phyloP scores from a whole-genome alignment of 2,888 invertebrate genomes.

The Luperina nickerlii region DNA sequence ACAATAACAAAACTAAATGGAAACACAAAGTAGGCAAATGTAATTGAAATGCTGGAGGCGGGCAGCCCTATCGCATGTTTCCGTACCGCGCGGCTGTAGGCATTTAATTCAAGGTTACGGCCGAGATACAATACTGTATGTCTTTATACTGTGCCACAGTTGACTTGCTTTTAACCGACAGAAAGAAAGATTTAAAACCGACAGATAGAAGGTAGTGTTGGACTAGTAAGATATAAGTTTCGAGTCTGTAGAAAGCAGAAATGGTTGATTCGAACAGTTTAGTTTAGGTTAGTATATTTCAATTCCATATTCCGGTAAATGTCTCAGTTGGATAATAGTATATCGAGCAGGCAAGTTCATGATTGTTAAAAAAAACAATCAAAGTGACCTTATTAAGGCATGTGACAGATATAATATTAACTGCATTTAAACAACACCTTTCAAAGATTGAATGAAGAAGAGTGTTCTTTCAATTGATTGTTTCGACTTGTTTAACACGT shows the following conservation, averaged over 20 bases:
- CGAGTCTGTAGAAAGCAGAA: not conserved
- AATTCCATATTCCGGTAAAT: not conserved
- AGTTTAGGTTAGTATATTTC: not conserved
- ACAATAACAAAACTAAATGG: too few relatives aligned
- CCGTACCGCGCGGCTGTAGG: too few relatives aligned
- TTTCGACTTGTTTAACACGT: too few relatives aligned
- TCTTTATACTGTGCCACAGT: too few relatives aligned
- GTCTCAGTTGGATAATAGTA: not conserved
- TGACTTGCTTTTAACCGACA: too few relatives aligned
- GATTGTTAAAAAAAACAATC: too few relatives aligned
- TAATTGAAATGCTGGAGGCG: too few relatives aligned
- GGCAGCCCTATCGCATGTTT: too few relatives aligned
- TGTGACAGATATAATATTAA: not conserved
- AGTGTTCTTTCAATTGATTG: not conserved
- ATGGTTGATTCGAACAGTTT: not conserved
- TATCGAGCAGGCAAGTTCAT: not conserved
- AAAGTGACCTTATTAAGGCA: not conserved
- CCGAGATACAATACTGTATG: too few relatives aligned
- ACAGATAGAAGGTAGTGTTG: not conserved
- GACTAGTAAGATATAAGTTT: conserved; percentile 11
- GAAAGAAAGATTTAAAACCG: too few relatives aligned
- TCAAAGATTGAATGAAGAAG: not conserved
- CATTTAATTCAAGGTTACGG: too few relatives aligned
- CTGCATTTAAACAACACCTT: not conserved
- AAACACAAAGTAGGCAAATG: too few relatives aligned